Percentiles rank a stretch among this genome's conserved stretches.
Evolutionary conservation across 1,140 invertebrate species (phyloP).

Genomic region (Panagrolaimus sp.): DNA sequence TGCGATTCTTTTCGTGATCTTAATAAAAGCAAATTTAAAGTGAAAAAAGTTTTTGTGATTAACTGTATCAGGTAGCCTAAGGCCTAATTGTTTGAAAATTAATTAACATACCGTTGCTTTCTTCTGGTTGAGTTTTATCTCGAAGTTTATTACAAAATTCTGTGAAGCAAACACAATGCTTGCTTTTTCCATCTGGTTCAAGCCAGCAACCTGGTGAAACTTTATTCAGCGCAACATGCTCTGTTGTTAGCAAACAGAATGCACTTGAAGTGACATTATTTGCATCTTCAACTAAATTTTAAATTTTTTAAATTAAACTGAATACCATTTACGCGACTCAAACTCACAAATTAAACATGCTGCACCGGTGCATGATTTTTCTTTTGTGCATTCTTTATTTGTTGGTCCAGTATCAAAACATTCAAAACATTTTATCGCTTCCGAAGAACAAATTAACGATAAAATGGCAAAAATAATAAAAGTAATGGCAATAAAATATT

Average conservation of each 20-base stretch:
- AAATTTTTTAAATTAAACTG: background rate
- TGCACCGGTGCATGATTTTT: background rate
- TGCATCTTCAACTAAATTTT: background rate
- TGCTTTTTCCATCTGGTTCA: constrained; percentile 11
- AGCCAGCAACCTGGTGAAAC: constrained; percentile 6
- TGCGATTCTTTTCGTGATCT: too few species aligned
- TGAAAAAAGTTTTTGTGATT: too few species aligned
- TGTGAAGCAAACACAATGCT: constrained; percentile 5
- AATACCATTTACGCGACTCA: background rate
- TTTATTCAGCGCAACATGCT: constrained; percentile 6
- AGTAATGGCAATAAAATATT: background rate
- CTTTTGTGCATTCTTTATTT: constrained; percentile 8
- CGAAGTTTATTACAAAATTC: constrained; percentile 6
- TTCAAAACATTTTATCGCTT: constrained; percentile 11
- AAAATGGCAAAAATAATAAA: background rate
- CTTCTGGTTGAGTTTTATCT: background rate
- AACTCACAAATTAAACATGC: constrained; percentile 11
- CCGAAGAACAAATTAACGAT: background rate
- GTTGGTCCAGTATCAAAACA: constrained; percentile 14
- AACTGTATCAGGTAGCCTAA: background rate
- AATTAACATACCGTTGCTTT: background rate
- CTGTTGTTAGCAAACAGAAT: constrained; percentile 10
- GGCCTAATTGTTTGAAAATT: background rate
- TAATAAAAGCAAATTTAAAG: too few species aligned
- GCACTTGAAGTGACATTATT: constrained; percentile 3